phyloP scores from a whole-genome alignment of 2,113 vertebrate species.

The Solenodon paradoxus region DNA sequence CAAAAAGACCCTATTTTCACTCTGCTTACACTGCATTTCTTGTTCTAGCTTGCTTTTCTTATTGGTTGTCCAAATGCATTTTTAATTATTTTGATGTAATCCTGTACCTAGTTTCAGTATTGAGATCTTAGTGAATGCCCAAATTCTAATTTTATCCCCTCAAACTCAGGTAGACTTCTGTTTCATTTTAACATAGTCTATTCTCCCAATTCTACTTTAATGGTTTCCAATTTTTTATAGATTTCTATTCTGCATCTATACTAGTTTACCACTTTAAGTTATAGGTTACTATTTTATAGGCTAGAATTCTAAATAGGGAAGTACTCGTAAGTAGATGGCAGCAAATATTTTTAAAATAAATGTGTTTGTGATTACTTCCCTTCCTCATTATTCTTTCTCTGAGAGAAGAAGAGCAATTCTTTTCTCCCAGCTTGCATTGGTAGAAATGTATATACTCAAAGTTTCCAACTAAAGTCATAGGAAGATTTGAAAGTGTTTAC shows the following conservation, averaged over 20 bases:
- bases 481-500: not conserved
- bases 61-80: not conserved
- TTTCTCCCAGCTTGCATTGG: not conserved
- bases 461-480: not conserved
- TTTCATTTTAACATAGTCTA: not conserved
- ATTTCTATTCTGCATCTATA: not conserved
- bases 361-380: not conserved
- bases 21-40: not conserved
- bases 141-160: not conserved
- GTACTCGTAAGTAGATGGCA: not conserved
- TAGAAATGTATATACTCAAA: not conserved
- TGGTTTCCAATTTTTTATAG: not conserved
- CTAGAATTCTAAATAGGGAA: not conserved
- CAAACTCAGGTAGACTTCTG: not conserved
- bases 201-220: not conserved
- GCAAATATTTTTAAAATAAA: not conserved
- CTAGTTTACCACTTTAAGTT: not conserved
- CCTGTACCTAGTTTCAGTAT: not conserved
- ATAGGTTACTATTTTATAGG: not conserved
- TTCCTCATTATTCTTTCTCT: not conserved
- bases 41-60: not conserved
- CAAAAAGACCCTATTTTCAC: not conserved
- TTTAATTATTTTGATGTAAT: not conserved
- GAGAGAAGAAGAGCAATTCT: not conserved
- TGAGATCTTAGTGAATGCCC: not conserved